Evolutionary conservation across 2,113 vertebrate genomes (phyloP).

Genomic region (Hippocampus comes): DNA sequence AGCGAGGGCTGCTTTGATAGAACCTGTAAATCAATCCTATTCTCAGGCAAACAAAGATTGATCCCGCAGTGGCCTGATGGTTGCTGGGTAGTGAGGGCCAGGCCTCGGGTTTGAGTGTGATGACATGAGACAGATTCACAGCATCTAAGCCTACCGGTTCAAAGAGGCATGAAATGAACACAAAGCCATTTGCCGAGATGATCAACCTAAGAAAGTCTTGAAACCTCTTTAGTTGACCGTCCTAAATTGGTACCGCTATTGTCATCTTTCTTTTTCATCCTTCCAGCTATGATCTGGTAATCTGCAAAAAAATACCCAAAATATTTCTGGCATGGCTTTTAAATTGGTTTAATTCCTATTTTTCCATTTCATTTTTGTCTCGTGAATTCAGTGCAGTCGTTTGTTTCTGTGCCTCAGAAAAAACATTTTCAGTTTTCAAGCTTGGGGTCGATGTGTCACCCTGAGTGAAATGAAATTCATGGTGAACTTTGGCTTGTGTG

Average conservation of each 20-base stretch:
- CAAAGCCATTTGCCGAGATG: conserved; percentile 53
- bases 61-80: conserved; percentile 65
- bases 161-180: conserved; percentile 77
- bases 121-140: conserved; percentile 69
- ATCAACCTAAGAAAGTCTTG: conserved; percentile 38
- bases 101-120: conserved; percentile 71
- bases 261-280: not conserved
- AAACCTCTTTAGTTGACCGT: conserved; percentile 39
- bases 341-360: conserved; percentile 16
- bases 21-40: conserved; percentile 75
- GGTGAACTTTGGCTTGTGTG: conserved; percentile 19
- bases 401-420: not conserved
- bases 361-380: conserved; percentile 1
- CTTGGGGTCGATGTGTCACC: not conserved
- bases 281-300: not conserved
- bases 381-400: conserved; percentile 5
- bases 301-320: not conserved
- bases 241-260: conserved; percentile 26
- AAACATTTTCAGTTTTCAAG: not conserved
- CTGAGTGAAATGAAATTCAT: not conserved
- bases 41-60: conserved; percentile 73
- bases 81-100: conserved; percentile 56
- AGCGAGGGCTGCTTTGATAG: conserved; percentile 71
- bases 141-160: conserved; percentile 63
- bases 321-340: not conserved